Base-by-base conservation (phyloP, 2,888 invertebrate species). In the Spatulosminthurus flaviceps region DNA sequence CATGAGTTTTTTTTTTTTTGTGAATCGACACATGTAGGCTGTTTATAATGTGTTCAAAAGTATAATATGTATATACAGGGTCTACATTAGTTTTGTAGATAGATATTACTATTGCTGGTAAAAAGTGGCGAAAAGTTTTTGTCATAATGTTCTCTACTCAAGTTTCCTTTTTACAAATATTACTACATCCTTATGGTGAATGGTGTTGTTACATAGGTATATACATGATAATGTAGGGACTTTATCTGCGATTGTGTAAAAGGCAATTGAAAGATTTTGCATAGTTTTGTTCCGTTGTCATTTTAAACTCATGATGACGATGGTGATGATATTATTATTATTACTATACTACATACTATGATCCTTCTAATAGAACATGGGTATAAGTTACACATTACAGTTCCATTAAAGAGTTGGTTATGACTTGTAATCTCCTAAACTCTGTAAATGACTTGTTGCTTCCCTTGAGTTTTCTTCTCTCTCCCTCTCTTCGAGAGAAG, bases 371-470 rank as follows among this genome's bases (percentile, higher is more conserved):
- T 34, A 34, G 34, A 34, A 9, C n/a, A 51, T 51, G 51, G 16
- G 51, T n/a, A 51, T 51, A 9, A 19, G 51, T 19, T 51, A 51
- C 16, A 19, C 16, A 9, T 51, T 9, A 51, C n/a, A 19, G 4
- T 19, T 13, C 51, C 51, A n/a, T 51, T 51, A 51, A 13, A 51
- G 19, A 51, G 51, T 51, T 51, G 51, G 51, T 51, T 51, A 51
- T 51, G 5, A n/a, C 51, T 34, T 34, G 34, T 34, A 51, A 51
- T 51, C 51, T n/a, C 2, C 51, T n/a, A 51, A 51, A 51, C 2
- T 51, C 51, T 51, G 51, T 19, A 51, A 51, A 51, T n/a, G 51
- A 51, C 51, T 51, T 51, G 51, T 4, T 51, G 51, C 51, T 51
- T 34, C 34, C 34, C 51, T 51, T 51, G 51, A 51, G 16, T 51